These are phyloP conservation scores for Zoanthus solanderi DNA, from an alignment of 92 coral and sea anemone genomes.

Conservation along the genomic window DNA sequence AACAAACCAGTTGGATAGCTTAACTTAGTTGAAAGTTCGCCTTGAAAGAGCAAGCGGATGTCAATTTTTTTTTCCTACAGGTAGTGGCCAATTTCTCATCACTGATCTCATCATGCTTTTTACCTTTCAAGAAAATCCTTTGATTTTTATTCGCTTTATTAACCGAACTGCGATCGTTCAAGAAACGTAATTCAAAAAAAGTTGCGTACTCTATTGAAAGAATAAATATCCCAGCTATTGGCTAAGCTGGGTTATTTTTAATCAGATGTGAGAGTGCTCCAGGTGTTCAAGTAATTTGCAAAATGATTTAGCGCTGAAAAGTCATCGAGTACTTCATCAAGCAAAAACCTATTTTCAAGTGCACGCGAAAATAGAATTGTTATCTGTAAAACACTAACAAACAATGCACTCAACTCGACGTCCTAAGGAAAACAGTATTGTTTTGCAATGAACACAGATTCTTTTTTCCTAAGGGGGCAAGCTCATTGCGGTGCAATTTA, in stretches of 20 bases:
- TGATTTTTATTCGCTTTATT: neutral
- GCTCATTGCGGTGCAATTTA: slow-evolving; percentile 1
- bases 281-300: slow-evolving; percentile 71
- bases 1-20: slow-evolving; percentile 36
- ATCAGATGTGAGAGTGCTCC: slow-evolving; percentile 61
- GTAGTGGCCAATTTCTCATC: neutral
- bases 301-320: slow-evolving; percentile 65
- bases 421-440: slow-evolving; percentile 42
- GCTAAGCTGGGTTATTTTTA: slow-evolving; percentile 53
- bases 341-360: slow-evolving; percentile 46
- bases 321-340: slow-evolving; percentile 49
- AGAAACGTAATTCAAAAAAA: slow-evolving; percentile 2
- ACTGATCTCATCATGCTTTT: slow-evolving; percentile 13
- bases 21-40: slow-evolving; percentile 25
- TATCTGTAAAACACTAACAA: slow-evolving; percentile 39
- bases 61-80: neutral
- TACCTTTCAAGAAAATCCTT: neutral
- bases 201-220: slow-evolving; percentile 42
- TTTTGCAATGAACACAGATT: slow-evolving; percentile 20
- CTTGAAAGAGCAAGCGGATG: slow-evolving; percentile 43
- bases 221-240: slow-evolving; percentile 46
- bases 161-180: neutral
- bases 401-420: slow-evolving; percentile 35
- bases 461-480: slow-evolving; percentile 27
- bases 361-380: slow-evolving; percentile 45